A percentile compares a stretch with the other conserved stretches of the same genome.
phyloP scores from a whole-genome alignment of 2,113 vertebrate genomes.

The Nibea coibor region DNA sequence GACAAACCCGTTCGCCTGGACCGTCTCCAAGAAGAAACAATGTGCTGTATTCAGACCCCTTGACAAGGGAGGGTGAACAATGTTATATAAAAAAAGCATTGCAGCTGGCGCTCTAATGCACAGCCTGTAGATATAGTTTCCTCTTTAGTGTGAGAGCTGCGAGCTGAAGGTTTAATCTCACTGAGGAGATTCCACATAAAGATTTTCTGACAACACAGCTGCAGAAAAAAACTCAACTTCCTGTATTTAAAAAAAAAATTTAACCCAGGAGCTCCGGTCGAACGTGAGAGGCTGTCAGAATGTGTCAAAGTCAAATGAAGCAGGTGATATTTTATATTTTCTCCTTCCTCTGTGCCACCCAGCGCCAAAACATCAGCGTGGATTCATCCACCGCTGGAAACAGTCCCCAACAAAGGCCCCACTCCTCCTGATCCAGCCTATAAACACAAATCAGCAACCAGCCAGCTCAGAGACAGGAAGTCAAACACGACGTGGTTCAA shows the following conservation, averaged over 20 bases:
- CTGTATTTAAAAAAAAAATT: not conserved
- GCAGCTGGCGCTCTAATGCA: slow-evolving; percentile 66
- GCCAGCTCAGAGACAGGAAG: too few species aligned
- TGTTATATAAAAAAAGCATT: slow-evolving; percentile 31
- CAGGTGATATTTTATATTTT: not conserved
- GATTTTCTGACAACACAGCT: slow-evolving; percentile 24
- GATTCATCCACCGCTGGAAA: too few species aligned
- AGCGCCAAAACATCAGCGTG: too few species aligned
- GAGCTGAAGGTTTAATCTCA: slow-evolving; percentile 17
- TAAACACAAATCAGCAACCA: too few species aligned
- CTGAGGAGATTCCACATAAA: not conserved
- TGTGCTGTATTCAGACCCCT: slow-evolving; percentile 75
- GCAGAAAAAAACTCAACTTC: not conserved
- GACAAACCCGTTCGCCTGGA: slow-evolving; percentile 76
- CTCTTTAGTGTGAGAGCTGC: slow-evolving; percentile 4
- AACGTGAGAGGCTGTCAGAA: not conserved
- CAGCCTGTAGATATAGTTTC: slow-evolving; percentile 61
- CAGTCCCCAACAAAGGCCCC: too few species aligned
- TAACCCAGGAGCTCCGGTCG: not conserved
- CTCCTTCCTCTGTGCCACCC: too few species aligned
- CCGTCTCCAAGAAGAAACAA: slow-evolving; percentile 77
- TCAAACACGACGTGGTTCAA: too few species aligned
- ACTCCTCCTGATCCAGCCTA: too few species aligned
- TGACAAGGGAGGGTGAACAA: slow-evolving; percentile 42
- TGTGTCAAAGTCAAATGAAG: not conserved